Percentiles rank a stretch among this genome's conserved stretches.
Conservation (phyloP, 2,888 invertebrate species). For the Ichneumon xanthorius region DNA sequence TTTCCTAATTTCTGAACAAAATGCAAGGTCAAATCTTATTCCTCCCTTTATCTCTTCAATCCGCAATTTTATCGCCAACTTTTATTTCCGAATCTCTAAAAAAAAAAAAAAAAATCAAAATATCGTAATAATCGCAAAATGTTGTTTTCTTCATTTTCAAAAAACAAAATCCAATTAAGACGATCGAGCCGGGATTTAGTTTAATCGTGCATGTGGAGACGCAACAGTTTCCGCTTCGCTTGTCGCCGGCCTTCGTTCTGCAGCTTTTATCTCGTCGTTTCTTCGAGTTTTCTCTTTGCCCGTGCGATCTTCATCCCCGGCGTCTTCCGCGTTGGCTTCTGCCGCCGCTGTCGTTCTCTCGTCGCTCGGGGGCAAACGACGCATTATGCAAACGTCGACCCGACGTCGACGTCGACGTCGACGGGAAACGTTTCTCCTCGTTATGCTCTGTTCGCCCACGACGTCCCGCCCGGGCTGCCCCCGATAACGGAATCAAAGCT, state of each 20-base stretch:
- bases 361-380: slow-evolving; percentile 52
- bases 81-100: too few species aligned
- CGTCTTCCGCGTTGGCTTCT: slow-evolving; percentile 24
- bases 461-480: slow-evolving; percentile 55
- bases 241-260: background rate
- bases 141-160: background rate
- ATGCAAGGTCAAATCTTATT: too few species aligned
- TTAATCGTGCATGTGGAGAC: background rate
- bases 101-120: background rate
- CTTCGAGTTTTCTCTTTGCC: background rate
- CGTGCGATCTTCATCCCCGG: slow-evolving; percentile 5
- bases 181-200: background rate
- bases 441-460: slow-evolving; percentile 69
- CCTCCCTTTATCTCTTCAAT: too few species aligned
- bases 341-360: slow-evolving; percentile 15
- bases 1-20: too few species aligned
- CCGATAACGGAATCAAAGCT: slow-evolving; percentile 70
- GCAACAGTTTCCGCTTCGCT: background rate
- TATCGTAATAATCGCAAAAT: too few species aligned
- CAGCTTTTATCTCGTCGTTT: background rate
- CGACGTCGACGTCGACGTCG: slow-evolving; percentile 36
- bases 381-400: slow-evolving; percentile 65
- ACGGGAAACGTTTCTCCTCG: slow-evolving; percentile 71
- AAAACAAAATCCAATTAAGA: background rate
- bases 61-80: too few species aligned